A percentile compares a stretch with the other conserved stretches of the same genome.
Evolutionary conservation across 2,113 vertebrate genomes (phyloP).

Genomic region (Thalassoma bifasciatum): DNA sequence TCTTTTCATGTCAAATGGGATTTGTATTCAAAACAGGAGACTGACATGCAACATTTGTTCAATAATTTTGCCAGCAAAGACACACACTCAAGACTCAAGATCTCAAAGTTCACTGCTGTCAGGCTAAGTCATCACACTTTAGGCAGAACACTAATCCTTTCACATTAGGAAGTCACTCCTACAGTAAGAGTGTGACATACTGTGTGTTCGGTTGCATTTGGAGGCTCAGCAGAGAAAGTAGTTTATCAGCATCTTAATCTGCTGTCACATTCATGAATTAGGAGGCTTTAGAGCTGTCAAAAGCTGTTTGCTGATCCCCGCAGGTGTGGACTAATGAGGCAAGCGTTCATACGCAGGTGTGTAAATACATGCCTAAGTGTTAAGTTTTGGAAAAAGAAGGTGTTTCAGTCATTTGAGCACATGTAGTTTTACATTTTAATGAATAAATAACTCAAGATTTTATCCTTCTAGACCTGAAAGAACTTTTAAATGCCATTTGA

Average conservation of each 20-base stretch:
- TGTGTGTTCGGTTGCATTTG: background rate
- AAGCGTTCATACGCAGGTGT: slow-evolving; percentile 8
- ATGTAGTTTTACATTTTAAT: too few relatives aligned
- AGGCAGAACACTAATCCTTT: background rate
- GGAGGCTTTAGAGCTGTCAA: background rate
- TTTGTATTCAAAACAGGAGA: background rate
- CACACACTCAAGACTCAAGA: background rate
- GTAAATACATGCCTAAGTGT: background rate
- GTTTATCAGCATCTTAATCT: slow-evolving; percentile 12
- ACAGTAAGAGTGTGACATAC: background rate
- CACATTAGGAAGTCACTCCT: background rate
- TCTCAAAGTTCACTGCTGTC: background rate
- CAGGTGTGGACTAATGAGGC: slow-evolving; percentile 23
- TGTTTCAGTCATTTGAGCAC: background rate
- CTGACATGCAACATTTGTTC: too few relatives aligned
- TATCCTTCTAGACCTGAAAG: too few relatives aligned
- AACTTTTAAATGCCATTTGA: too few relatives aligned
- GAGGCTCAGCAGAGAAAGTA: background rate
- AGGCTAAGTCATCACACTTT: background rate
- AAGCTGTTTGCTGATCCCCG: background rate
- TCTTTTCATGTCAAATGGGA: too few relatives aligned
- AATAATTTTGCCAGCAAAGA: background rate
- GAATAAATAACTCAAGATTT: too few relatives aligned
- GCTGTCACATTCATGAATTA: background rate
- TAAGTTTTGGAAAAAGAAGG: background rate